Evolutionary conservation across 2,113 vertebrate genomes (phyloP).

Genomic region (Platysteira castanea): DNA sequence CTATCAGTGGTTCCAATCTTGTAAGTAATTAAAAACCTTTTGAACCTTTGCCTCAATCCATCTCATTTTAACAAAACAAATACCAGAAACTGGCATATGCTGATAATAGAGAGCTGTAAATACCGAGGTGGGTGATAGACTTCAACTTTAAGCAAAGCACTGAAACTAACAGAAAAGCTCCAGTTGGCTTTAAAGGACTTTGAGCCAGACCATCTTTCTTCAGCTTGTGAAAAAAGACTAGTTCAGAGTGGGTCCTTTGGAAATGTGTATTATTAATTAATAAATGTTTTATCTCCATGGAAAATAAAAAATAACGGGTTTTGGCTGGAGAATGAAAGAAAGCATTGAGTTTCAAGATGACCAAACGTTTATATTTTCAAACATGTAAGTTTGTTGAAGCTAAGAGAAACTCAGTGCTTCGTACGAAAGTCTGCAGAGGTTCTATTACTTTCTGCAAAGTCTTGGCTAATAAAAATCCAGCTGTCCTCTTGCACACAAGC

Average conservation of each 20-base stretch:
- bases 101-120: slow-evolving; percentile 5
- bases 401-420: background rate
- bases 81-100: background rate
- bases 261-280: background rate
- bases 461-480: background rate
- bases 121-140: background rate
- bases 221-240: background rate
- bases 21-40: slow-evolving; percentile 14
- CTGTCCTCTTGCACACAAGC: background rate
- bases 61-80: background rate
- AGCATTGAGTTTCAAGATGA: background rate
- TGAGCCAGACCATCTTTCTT: background rate
- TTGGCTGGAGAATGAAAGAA: background rate
- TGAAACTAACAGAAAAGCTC: background rate
- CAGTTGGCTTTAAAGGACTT: background rate
- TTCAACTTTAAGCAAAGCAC: background rate
- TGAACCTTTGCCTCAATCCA: slow-evolving; percentile 27
- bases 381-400: background rate
- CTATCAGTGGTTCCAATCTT: background rate
- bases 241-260: background rate
- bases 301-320: background rate
- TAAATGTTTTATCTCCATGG: background rate
- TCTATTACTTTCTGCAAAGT: background rate
- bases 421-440: background rate
- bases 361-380: background rate